Conservation (phyloP, 2,888 invertebrate genomes). For the Idaea aversata region DNA sequence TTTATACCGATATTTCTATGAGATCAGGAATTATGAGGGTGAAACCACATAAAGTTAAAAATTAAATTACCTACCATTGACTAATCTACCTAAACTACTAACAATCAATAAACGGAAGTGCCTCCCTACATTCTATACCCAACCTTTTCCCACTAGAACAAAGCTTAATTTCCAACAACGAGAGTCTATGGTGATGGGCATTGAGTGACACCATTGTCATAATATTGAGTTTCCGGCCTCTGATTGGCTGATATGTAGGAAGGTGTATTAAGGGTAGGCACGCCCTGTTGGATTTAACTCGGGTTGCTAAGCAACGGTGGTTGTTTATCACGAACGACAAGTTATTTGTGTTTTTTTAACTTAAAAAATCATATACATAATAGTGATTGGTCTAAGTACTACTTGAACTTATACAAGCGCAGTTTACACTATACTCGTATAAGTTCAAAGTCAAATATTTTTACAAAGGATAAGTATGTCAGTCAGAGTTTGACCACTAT, state of each 20-base stretch:
- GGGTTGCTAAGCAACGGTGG: conserved; percentile 49
- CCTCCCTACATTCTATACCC: conserved; percentile 13
- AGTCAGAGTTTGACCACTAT: too few relatives aligned
- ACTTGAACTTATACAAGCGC: too few relatives aligned
- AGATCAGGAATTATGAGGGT: too few relatives aligned
- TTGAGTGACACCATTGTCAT: conserved; percentile 68
- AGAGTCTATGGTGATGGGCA: conserved; percentile 45
- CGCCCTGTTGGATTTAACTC: conserved; percentile 42
- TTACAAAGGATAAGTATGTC: too few relatives aligned
- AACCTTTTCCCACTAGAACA: conserved; percentile 17
- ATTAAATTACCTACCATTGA: background rate
- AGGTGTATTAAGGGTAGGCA: conserved; percentile 22
- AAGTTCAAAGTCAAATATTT: too few relatives aligned
- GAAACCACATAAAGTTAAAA: too few relatives aligned
- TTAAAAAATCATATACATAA: background rate
- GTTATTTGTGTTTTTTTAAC: background rate
- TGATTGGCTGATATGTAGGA: conserved; percentile 51
- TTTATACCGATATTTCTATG: too few relatives aligned
- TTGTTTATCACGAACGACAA: conserved; percentile 14
- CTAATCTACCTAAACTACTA: conserved; percentile 18
- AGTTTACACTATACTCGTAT: too few relatives aligned
- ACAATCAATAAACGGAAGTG: conserved; percentile 53
- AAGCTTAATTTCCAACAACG: conserved; percentile 24
- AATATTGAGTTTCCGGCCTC: conserved; percentile 62
- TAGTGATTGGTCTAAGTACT: too few relatives aligned